Evolutionary conservation across 2,888 invertebrate species (phyloP).

Genomic region (Sialis fuliginosa): DNA sequence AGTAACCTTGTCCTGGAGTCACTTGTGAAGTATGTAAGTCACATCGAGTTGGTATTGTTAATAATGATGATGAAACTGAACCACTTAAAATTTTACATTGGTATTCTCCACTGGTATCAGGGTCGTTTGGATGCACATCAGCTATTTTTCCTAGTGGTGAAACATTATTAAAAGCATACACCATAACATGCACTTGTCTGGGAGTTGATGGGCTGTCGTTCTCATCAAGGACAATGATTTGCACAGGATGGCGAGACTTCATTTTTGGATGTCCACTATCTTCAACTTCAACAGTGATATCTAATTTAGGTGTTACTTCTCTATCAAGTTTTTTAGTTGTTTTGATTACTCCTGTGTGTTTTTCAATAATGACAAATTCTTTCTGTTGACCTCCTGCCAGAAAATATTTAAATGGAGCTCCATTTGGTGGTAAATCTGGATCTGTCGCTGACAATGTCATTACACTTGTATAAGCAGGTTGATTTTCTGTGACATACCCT

Average conservation of each 20-base stretch:
- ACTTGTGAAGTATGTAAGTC: conserved; percentile 59
- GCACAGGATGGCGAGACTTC: conserved; percentile 62
- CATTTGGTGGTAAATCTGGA: conserved; percentile 78
- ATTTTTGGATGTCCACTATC: conserved; percentile 74
- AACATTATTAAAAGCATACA: conserved; percentile 58
- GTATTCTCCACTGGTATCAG: conserved; percentile 78
- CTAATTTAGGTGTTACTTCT: conserved; percentile 57
- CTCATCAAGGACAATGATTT: conserved; percentile 62
- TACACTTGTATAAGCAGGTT: conserved; percentile 64
- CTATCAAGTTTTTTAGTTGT: conserved; percentile 68
- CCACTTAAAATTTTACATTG: conserved; percentile 60
- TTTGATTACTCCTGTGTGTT: conserved; percentile 60
- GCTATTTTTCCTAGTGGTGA: conserved; percentile 73
- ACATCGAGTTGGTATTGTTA: conserved; percentile 60
- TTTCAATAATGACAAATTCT: conserved; percentile 57
- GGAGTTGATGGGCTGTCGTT: conserved; percentile 83
- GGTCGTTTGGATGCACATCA: conserved; percentile 81
- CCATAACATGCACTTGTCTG: conserved; percentile 62
- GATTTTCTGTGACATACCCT: conserved; percentile 74
- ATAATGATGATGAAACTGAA: conserved; percentile 36
- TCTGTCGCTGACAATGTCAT: conserved; percentile 76
- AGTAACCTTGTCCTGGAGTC: conserved; percentile 53
- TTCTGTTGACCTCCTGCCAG: conserved; percentile 64
- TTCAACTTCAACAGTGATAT: conserved; percentile 65
- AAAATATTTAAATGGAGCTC: conserved; percentile 72